phyloP scores from a whole-genome alignment of 1,140 invertebrate species.

The Ptiloglossa arizonensis region DNA sequence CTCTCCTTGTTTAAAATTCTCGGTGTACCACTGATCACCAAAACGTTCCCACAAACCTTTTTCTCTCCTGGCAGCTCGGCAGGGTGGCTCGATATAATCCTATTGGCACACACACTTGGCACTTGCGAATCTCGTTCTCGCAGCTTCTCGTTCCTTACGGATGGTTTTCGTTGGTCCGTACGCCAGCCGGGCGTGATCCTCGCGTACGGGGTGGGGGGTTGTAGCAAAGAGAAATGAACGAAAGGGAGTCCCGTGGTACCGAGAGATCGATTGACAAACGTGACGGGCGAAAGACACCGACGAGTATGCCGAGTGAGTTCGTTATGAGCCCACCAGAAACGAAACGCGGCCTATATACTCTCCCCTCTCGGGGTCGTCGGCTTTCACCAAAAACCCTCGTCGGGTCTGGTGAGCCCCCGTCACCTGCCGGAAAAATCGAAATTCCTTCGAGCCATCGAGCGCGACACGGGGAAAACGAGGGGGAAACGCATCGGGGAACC shows the following conservation, averaged over 20 bases:
- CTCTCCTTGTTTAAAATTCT: too few species aligned
- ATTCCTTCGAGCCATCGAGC: not conserved
- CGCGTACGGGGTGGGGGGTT: conserved; percentile 35
- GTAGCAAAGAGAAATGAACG: conserved; percentile 25
- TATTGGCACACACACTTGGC: conserved; percentile 79
- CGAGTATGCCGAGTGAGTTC: conserved; percentile 72
- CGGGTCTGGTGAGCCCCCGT: conserved; percentile 22
- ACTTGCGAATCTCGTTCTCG: conserved; percentile 62
- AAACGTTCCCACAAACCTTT: conserved; percentile 71
- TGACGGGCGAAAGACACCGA: conserved; percentile 57
- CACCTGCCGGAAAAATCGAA: conserved; percentile 50
- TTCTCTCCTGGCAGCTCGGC: conserved; percentile 16
- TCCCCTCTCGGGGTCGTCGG: conserved; percentile 73
- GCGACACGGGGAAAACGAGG: not conserved
- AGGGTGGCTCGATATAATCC: conserved; percentile 69
- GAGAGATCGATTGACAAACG: conserved; percentile 33
- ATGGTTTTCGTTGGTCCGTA: not conserved
- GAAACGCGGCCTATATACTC: conserved; percentile 79
- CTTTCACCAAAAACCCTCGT: conserved; percentile 76
- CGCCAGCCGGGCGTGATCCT: conserved; percentile 15
- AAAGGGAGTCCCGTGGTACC: conserved; percentile 26
- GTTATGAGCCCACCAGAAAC: conserved; percentile 77
- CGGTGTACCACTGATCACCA: conserved; percentile 61
- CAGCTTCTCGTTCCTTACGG: conserved; percentile 13
- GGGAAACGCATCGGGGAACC: not conserved